A percentile compares a stretch with the other conserved stretches of the same genome.
Conservation (phyloP, 2,797 vertebrate genomes). For the Decapterus maruadsi region DNA sequence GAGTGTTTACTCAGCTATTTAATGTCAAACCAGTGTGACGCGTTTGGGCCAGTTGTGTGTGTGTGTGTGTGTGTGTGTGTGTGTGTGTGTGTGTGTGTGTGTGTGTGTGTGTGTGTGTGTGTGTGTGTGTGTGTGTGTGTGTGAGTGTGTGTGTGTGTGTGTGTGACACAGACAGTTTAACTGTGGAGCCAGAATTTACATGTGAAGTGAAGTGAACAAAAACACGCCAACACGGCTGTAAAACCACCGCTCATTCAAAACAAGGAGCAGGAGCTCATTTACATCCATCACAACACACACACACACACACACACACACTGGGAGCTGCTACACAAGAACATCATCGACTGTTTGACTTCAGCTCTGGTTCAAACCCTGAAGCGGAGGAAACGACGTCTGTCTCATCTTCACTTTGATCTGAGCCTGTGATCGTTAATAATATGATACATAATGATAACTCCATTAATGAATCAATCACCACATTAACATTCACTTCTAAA, state of each 20-base stretch:
- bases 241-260: constrained; percentile 4
- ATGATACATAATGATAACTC: no score
- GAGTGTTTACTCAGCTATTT: constrained; percentile 31
- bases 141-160: no score
- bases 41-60: constrained; percentile 35
- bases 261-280: constrained; percentile 20
- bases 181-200: constrained; percentile 69
- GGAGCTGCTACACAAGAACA: no score
- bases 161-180: constrained; percentile 58
- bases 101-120: background rate
- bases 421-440: no score
- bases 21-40: constrained; percentile 49
- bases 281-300: background rate
- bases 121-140: background rate
- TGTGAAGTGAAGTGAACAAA: constrained; percentile 43
- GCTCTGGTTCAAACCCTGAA: no score
- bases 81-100: no score
- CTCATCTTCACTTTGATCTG: no score
- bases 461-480: no score
- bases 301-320: no score
- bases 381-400: no score
- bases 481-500: no score
- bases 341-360: no score
- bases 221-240: constrained; percentile 12
- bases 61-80: background rate